A percentile compares a stretch with the other conserved stretches of the same genome.
Conservation (phyloP, 2,113 vertebrate species). For the Mirza zaza region DNA sequence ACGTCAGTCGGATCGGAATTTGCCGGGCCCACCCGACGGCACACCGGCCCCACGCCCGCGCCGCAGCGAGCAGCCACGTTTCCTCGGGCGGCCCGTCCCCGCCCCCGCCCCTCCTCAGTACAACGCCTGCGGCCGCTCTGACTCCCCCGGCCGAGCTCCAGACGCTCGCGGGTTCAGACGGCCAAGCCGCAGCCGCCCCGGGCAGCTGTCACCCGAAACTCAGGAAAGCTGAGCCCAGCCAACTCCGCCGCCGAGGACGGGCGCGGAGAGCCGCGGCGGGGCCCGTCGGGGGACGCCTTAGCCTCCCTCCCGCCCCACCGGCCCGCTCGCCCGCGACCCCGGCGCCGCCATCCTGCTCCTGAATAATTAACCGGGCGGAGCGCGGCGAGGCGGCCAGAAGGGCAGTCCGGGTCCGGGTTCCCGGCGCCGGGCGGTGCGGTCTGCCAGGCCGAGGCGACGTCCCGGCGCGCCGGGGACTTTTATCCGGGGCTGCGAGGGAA, state of each 20-base stretch:
- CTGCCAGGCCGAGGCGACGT: not conserved
- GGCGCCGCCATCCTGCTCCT: conserved; percentile 71
- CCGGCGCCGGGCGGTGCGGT: not conserved
- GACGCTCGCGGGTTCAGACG: conserved; percentile 62
- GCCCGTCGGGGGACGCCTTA: conserved; percentile 27
- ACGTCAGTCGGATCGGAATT: conserved; percentile 38
- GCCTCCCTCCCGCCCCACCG: conserved; percentile 32
- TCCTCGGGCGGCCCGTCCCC: not conserved
- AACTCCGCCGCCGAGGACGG: conserved; percentile 32
- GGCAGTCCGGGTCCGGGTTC: conserved; percentile 32
- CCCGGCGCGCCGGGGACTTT: not conserved
- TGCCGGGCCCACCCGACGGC: conserved; percentile 18
- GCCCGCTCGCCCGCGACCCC: conserved; percentile 40
- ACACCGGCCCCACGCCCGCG: not conserved
- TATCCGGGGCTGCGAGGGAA: not conserved
- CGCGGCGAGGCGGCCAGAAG: not conserved
- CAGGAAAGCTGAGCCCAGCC: conserved; percentile 69
- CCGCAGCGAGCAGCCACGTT: conserved; percentile 40
- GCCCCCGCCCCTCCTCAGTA: conserved; percentile 28
- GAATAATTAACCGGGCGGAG: conserved; percentile 55
- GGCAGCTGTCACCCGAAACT: conserved; percentile 77
- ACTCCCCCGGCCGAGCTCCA: conserved; percentile 29
- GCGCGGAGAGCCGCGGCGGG: conserved; percentile 53
- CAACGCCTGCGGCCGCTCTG: conserved; percentile 37
- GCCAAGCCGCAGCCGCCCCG: conserved; percentile 54